phyloP scores from a whole-genome alignment of 1,140 invertebrate species.

The Goniozus legneri region DNA sequence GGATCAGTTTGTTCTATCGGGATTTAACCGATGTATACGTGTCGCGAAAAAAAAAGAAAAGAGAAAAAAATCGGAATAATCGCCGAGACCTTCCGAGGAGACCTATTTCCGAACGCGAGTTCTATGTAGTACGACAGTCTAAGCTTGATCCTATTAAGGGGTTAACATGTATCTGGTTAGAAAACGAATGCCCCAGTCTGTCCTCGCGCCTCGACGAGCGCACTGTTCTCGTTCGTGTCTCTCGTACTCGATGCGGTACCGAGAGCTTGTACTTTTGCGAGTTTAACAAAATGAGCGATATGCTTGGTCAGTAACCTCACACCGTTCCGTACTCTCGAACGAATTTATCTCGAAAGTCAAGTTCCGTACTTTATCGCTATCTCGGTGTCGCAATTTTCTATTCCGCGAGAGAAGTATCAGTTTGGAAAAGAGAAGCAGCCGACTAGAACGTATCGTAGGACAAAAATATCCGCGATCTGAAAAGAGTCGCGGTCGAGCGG shows the following conservation, averaged over 20 bases:
- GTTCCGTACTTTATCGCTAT: neutral
- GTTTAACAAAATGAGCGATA: constrained; percentile 19
- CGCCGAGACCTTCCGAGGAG: constrained; percentile 16
- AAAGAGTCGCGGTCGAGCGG: neutral
- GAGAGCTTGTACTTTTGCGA: neutral
- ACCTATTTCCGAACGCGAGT: constrained; percentile 24
- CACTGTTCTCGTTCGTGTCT: constrained; percentile 20
- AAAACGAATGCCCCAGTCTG: constrained; percentile 33
- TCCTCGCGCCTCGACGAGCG: constrained; percentile 21
- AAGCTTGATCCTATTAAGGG: constrained; percentile 44
- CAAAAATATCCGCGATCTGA: neutral
- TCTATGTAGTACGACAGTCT: constrained; percentile 38
- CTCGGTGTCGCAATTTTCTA: neutral
- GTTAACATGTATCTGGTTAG: constrained; percentile 49
- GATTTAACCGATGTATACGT: too few relatives aligned
- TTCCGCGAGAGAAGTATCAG: too few relatives aligned
- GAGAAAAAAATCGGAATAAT: neutral
- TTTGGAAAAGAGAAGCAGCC: neutral
- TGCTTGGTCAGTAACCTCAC: constrained; percentile 31
- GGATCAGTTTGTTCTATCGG: too few relatives aligned
- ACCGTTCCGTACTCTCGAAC: too few relatives aligned
- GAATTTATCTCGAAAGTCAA: too few relatives aligned
- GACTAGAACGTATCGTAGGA: neutral
- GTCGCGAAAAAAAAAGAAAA: neutral
- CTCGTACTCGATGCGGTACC: constrained; percentile 6